Base-by-base conservation (phyloP, 2,113 vertebrate genomes). In the Xiphorhynchus elegans region DNA sequence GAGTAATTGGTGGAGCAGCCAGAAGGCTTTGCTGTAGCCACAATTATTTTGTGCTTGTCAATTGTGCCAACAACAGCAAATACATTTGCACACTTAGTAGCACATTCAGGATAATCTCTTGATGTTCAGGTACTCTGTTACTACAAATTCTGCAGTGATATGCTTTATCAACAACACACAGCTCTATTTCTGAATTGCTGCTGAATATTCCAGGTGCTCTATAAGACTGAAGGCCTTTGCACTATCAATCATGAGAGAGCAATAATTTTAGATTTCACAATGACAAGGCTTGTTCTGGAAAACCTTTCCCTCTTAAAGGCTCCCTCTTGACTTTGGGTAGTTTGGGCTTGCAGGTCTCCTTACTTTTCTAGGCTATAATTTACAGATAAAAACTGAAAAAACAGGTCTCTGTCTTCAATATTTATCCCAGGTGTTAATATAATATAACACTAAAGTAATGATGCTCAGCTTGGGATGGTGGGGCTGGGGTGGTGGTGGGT, bases 191-290 rank as follows among this genome's bases (percentile, higher is more conserved):
- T 89, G 85, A 94, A 33, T 86, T 78, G 80, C 58, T 72, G 72
- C 73, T 90, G 53, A 63, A 78, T 81, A 78, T 89, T 80, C 56
- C 95, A 95, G 86, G 79, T 96, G 90, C 28, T 90, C 64, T 68
- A 0, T 47, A 44, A 84, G 49, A 77, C 79, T 49, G 64, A 95
- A 92, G n/a, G 52, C 55, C 62, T 85, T 79, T 85, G 78, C 79
- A 33, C 88, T 89, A 24, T 90, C 93, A 96, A 87, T 92, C 95
- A 92, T 79, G 37, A 31, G 75, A 92, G 75, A 93, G 68, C 83
- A 94, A 78, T 93, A 86, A 93, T 94, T 95, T 68, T 39, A 68
- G 82, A n/a, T 84, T 92, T 90, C 81, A 92, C 68, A 87, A 78
- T 78, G 44, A 90, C 83, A 90, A 94, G 67, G 44, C 28, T 68